Base-by-base conservation (phyloP, 2,797 vertebrate genomes). In the Streptopelia turtur region DNA sequence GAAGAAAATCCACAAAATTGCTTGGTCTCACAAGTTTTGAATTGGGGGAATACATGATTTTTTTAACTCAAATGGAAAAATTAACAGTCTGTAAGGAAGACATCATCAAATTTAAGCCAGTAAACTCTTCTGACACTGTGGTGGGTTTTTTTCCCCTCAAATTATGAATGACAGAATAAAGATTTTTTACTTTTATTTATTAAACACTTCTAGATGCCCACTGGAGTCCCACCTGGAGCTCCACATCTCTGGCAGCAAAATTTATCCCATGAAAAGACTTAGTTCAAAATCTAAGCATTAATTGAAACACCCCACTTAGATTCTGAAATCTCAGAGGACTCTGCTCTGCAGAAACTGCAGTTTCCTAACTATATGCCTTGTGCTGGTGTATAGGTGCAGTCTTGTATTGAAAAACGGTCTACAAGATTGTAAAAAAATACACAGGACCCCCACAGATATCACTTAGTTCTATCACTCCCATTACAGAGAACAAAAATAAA, bases 1-100 rank as follows among this genome's bases (percentile, higher is more conserved):
- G 86, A 95, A 87, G 92, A 87, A 94, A 94, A 96, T 74, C 27
- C 82, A 94, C 81, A 66, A 83, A 94, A 70, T 83, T 84, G n/a
- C 33, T 95, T 66, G 18, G 57, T 85, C 90, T 96, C 59, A 65
- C 14, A 87, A 90, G 75, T 92, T 91, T 33, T 37, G 33, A 96
- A 95, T 83, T 92, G 80, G 31, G 70, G 59, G 65, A 95, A 83
- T 70, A 66, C 25, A 55, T 9, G 23, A 21, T 16, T 63, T 85
- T 53, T 83, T 81, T 83, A 52, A 89, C 41, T 59, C 20, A 53
- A 70, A 39, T 57, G 35, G 66, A 68, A 63, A 93, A 77, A 69
- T 6, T 72, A 89, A 69, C 17, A 53, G 17, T 70, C 39, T 80
- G 59, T 65, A 89, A 64, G 45, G 55, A 94, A 84, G 28, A 39